A percentile compares a stretch with the other conserved stretches of the same genome.
These are phyloP conservation scores for Poeciliopsis turrubarensis DNA, from an alignment of 2,113 vertebrate species.

Conservation along the genomic window DNA sequence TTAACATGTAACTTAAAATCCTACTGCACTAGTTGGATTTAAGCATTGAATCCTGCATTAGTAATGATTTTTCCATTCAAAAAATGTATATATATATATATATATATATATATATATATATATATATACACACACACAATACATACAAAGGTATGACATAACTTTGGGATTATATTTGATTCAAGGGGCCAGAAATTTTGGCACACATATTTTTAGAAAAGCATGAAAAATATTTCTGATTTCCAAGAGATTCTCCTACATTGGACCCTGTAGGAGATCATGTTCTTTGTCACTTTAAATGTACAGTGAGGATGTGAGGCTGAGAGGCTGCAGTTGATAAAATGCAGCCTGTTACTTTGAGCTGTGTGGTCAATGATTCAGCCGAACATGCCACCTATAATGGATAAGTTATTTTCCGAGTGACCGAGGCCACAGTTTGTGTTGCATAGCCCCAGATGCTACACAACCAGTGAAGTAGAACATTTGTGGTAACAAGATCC, in stretches of 20 bases:
- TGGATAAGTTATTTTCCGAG: conserved; percentile 72
- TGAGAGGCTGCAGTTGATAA: conserved; percentile 60
- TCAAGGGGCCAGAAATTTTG: too few species aligned
- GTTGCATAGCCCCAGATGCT: conserved; percentile 50
- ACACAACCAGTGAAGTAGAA: conserved; percentile 41
- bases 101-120: too few species aligned
- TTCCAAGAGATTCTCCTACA: background rate
- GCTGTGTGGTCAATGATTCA: conserved; percentile 45
- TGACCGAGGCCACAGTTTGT: conserved; percentile 45
- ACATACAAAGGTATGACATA: too few species aligned
- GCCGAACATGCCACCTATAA: conserved; percentile 57
- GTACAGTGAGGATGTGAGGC: conserved; percentile 16
- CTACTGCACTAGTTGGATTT: too few species aligned
- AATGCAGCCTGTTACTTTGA: conserved; percentile 36
- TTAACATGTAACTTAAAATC: too few species aligned
- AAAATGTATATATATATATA: too few species aligned
- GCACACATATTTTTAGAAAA: background rate
- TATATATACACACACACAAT: too few species aligned
- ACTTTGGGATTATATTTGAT: too few species aligned
- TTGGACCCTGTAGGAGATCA: conserved; percentile 16
- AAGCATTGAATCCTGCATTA: too few species aligned
- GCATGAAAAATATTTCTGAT: background rate
- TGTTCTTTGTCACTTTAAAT: conserved; percentile 13
- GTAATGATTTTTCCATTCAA: too few species aligned
- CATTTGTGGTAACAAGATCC: conserved; percentile 47